Evolutionary conservation across 2,797 vertebrate species (phyloP).

Genomic region (Gallinago stenura): DNA sequence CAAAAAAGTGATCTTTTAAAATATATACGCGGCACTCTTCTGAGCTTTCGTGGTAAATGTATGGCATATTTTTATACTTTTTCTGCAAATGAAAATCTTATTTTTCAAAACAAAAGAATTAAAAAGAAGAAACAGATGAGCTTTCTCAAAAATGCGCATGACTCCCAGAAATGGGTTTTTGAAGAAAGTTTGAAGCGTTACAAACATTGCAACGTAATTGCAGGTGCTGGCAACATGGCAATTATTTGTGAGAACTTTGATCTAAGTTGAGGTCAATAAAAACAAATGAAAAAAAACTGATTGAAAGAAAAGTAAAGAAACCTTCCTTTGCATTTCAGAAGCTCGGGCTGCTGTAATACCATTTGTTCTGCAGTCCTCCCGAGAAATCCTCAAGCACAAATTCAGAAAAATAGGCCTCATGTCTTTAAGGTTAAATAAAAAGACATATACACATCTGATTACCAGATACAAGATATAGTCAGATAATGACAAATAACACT

Average conservation of each 20-base stretch:
- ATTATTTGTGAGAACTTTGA: conserved; percentile 43
- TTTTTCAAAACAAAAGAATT: neutral
- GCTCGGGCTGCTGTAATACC: neutral
- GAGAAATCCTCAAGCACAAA: neutral
- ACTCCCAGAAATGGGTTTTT: neutral
- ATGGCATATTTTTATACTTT: neutral
- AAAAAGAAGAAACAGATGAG: neutral
- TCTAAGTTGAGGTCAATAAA: conserved; percentile 38
- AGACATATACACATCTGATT: conserved; percentile 31
- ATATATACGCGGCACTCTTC: neutral
- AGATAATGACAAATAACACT: conserved; percentile 32
- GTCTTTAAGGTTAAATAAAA: conserved; percentile 19
- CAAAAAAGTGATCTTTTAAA: neutral
- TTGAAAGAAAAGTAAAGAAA: neutral
- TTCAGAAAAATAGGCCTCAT: neutral
- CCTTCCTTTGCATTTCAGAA: neutral
- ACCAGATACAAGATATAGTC: conserved; percentile 39
- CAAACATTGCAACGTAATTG: neutral
- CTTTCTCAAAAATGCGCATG: neutral
- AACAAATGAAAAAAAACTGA: neutral
- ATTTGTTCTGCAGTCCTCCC: conserved; percentile 17
- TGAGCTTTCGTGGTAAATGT: neutral
- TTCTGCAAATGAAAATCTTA: neutral
- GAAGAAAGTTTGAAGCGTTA: neutral
- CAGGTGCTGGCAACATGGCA: conserved; percentile 33